Percentiles rank a stretch among this genome's conserved stretches.
Evolutionary conservation across 2,888 invertebrate genomes (phyloP).

Genomic region (Sarcophaga caerulescens): DNA sequence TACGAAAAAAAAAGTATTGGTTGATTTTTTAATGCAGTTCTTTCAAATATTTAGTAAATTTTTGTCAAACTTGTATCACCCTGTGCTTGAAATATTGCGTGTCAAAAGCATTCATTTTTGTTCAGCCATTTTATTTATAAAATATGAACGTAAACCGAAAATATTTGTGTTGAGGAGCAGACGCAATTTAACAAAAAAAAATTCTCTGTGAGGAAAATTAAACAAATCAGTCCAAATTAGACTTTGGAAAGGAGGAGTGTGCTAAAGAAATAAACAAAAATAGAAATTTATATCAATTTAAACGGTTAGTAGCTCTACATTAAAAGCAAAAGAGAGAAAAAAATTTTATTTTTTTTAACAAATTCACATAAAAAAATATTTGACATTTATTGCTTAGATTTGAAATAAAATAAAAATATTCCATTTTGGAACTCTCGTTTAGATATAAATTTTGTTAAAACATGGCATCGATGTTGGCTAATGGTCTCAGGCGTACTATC

Average conservation of each 20-base stretch:
- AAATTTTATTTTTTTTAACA: background rate
- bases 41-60: no score
- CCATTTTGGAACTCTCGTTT: no score
- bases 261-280: constrained; percentile 17
- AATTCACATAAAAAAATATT: no score
- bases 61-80: background rate
- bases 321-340: constrained; percentile 1
- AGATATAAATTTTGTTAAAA: constrained; percentile 13
- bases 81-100: constrained; percentile 11
- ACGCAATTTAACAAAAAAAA: constrained; percentile 7
- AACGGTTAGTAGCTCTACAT: constrained; percentile 19
- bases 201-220: constrained; percentile 24
- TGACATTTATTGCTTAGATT: no score
- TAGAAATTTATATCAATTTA: background rate
- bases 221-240: constrained; percentile 50
- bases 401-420: no score
- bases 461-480: constrained; percentile 72
- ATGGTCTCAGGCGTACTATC: constrained; percentile 70
- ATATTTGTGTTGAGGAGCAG: constrained; percentile 10
- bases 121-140: no score
- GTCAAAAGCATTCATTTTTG: background rate
- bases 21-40: no score
- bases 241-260: constrained; percentile 37
- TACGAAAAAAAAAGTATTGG: no score
- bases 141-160: background rate